Conservation (phyloP, 2,888 invertebrate species). For the Chrysolina americana region DNA sequence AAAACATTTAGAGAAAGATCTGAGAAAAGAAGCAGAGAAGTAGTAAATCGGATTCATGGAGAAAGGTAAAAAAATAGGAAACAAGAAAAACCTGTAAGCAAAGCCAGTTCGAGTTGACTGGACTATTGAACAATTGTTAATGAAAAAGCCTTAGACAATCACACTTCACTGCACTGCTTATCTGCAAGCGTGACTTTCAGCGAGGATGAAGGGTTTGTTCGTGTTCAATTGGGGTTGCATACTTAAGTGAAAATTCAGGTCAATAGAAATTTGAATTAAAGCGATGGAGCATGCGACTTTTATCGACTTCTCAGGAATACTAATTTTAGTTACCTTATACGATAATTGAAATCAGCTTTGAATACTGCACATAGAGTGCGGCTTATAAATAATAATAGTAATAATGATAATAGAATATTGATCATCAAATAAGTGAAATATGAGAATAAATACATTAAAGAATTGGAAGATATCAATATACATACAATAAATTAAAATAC, state of each 20-base stretch:
- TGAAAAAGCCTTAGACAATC: not conserved
- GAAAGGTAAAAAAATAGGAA: too few relatives aligned
- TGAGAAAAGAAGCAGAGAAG: not conserved
- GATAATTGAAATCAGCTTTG: too few relatives aligned
- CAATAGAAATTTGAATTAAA: not conserved
- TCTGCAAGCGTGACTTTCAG: constrained; percentile 1
- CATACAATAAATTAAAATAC: too few relatives aligned
- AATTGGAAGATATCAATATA: too few relatives aligned
- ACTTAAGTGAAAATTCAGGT: constrained; percentile 1
- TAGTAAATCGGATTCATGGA: too few relatives aligned
- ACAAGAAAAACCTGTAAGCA: too few relatives aligned
- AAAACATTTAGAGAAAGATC: not conserved
- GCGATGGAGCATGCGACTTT: constrained; percentile 4
- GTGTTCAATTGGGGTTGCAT: constrained; percentile 6
- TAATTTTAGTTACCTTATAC: not conserved
- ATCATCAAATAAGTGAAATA: too few relatives aligned
- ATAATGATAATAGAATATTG: too few relatives aligned
- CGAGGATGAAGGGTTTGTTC: not conserved
- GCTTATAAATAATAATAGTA: too few relatives aligned
- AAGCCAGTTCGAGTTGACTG: too few relatives aligned
- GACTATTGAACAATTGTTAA: not conserved
- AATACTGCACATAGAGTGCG: too few relatives aligned
- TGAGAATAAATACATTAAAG: too few relatives aligned
- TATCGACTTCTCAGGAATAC: not conserved
- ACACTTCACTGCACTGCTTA: not conserved